A percentile compares a stretch with the other conserved stretches of the same genome.
Evolutionary conservation across 2,888 invertebrate species (phyloP).

Genomic region (Hypsopygia costalis): DNA sequence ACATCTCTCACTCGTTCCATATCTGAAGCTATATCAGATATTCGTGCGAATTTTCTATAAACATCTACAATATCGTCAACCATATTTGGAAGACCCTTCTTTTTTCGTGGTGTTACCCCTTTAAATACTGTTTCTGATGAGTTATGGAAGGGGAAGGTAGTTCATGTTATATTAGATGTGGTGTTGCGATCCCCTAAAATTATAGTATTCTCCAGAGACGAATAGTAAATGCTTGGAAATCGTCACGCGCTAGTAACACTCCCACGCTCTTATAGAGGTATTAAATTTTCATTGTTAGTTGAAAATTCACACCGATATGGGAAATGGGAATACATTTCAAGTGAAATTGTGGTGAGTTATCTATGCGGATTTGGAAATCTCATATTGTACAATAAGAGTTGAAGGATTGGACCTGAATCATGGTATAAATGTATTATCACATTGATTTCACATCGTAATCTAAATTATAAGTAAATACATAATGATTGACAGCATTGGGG

Average conservation of each 20-base stretch:
- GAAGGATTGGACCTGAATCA: too few relatives aligned
- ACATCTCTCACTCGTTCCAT: slow-evolving; percentile 41
- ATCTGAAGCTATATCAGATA: slow-evolving; percentile 47
- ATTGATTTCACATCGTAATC: too few relatives aligned
- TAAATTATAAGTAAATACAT: too few relatives aligned
- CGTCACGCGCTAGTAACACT: slow-evolving; percentile 50
- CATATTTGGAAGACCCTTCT: neutral
- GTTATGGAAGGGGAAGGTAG: slow-evolving; percentile 18
- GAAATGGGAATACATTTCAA: slow-evolving; percentile 5
- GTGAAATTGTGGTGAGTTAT: neutral
- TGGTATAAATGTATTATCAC: too few relatives aligned
- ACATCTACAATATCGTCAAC: neutral
- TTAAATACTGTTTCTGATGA: neutral
- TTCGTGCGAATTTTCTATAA: slow-evolving; percentile 51
- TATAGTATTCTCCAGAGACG: slow-evolving; percentile 50
- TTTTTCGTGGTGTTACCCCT: neutral
- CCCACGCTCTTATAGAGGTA: slow-evolving; percentile 42
- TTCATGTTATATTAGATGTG: slow-evolving; percentile 26
- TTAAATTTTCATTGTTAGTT: slow-evolving; percentile 1
- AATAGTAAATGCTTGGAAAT: slow-evolving; percentile 53
- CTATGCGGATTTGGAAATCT: too few relatives aligned
- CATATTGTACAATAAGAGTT: too few relatives aligned
- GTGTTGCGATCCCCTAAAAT: slow-evolving; percentile 29
- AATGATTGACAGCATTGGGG: too few relatives aligned
- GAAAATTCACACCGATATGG: neutral